Percentiles rank a stretch among this genome's conserved stretches.
These are phyloP conservation scores for Drosophila azteca DNA, from an alignment of 1,140 invertebrate genomes.

Conservation along the genomic window DNA sequence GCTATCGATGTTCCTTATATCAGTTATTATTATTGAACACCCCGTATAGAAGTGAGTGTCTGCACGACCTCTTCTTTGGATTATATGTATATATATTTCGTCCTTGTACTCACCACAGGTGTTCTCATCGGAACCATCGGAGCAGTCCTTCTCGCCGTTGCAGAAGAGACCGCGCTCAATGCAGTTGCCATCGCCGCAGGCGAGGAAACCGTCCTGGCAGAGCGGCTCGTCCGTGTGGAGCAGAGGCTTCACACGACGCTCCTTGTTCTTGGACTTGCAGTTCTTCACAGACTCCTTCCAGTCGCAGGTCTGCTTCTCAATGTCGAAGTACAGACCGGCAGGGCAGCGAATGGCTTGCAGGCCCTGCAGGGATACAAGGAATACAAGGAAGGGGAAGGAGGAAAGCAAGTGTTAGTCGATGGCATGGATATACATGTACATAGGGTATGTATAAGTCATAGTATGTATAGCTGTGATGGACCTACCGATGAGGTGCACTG, in stretches of 20 bases:
- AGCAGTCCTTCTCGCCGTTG: conserved; percentile 95
- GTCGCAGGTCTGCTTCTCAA: conserved; percentile 97
- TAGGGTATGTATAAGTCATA: neutral
- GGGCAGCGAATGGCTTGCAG: conserved; percentile 96
- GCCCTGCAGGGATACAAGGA: conserved; percentile 86
- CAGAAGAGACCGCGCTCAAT: conserved; percentile 96
- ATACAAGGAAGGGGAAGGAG: neutral
- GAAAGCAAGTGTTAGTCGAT: neutral
- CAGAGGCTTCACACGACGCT: conserved; percentile 94
- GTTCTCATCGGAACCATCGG: conserved; percentile 95
- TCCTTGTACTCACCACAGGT: conserved; percentile 91
- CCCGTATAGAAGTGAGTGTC: neutral
- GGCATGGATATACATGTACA: neutral
- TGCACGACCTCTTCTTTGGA: neutral
- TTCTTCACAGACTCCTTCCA: conserved; percentile 97
- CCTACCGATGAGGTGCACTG: conserved; percentile 96
- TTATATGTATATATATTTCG: neutral
- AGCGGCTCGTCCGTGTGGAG: conserved; percentile 95
- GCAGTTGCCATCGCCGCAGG: conserved; percentile 94
- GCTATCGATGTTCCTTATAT: neutral
- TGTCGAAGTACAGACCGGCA: conserved; percentile 96
- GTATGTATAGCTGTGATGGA: conserved; percentile 41
- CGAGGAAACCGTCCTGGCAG: conserved; percentile 93
- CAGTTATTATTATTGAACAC: neutral
- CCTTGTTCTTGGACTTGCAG: conserved; percentile 95